Percentiles rank a stretch among this genome's conserved stretches.
phyloP scores from a whole-genome alignment of 2,113 vertebrate species.

The Rhea pennata region DNA sequence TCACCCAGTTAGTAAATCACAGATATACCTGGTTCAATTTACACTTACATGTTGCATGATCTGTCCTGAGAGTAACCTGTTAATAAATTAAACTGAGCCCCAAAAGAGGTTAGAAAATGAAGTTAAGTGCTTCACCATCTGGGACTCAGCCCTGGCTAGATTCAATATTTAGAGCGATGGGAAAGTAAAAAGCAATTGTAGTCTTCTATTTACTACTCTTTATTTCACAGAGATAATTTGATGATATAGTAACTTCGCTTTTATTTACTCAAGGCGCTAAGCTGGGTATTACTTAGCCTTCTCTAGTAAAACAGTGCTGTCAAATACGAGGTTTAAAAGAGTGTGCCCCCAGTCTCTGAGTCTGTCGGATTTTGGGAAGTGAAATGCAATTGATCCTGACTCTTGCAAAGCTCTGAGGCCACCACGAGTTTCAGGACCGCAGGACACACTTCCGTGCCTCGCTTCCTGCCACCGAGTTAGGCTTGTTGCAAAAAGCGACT shows the following conservation, averaged over 20 bases:
- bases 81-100: slow-evolving; percentile 49
- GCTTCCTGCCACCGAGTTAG: not conserved
- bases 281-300: not conserved
- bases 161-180: slow-evolving; percentile 49
- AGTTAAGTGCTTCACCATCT: slow-evolving; percentile 64
- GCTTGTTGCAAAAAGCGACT: not conserved
- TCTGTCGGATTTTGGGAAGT: not conserved
- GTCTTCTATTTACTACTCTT: not conserved
- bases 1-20: slow-evolving; percentile 50
- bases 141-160: slow-evolving; percentile 33
- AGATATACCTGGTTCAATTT: slow-evolving; percentile 29
- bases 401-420: not conserved
- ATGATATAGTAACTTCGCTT: not conserved
- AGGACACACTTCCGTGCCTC: not conserved
- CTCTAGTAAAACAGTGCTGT: not conserved
- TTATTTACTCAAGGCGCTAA: not conserved
- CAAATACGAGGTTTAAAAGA: not conserved
- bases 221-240: not conserved
- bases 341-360: not conserved
- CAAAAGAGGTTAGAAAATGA: slow-evolving; percentile 63
- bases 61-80: slow-evolving; percentile 59
- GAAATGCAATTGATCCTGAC: not conserved
- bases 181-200: slow-evolving; percentile 52
- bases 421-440: too few relatives aligned
- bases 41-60: not conserved